Percentiles rank a stretch among this genome's conserved stretches.
These are phyloP conservation scores for Oostethus manadensis DNA, from an alignment of 2,113 vertebrate genomes.

Conservation along the genomic window DNA sequence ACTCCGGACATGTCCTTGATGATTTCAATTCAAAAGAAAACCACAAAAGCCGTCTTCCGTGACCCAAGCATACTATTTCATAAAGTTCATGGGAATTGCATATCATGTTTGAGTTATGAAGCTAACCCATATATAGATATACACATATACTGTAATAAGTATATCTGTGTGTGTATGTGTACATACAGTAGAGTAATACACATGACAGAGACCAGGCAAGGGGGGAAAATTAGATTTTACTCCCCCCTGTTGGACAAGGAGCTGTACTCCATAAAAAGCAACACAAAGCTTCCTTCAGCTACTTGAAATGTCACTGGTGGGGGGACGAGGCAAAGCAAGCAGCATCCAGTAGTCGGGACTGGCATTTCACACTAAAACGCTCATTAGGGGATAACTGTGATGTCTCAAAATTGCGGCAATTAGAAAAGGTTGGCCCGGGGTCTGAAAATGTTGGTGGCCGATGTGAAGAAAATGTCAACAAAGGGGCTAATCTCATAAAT, in stretches of 20 bases:
- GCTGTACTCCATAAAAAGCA: slow-evolving; percentile 3
- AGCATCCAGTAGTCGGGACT: slow-evolving; percentile 48
- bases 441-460: slow-evolving; percentile 22
- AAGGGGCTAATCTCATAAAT: slow-evolving; percentile 40
- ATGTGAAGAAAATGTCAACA: slow-evolving; percentile 54
- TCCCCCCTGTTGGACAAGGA: slow-evolving; percentile 49
- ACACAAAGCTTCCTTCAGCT: slow-evolving; percentile 36
- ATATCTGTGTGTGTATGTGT: too few relatives aligned
- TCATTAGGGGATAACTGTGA: slow-evolving; percentile 60
- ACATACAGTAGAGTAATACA: not conserved
- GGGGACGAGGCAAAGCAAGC: slow-evolving; percentile 6
- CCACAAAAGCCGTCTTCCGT: too few relatives aligned
- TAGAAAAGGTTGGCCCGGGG: slow-evolving; percentile 51
- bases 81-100: too few relatives aligned
- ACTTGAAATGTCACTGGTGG: slow-evolving; percentile 47
- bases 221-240: slow-evolving; percentile 1
- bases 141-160: too few relatives aligned
- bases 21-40: too few relatives aligned
- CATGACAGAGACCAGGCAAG: not conserved
- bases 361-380: slow-evolving; percentile 65
- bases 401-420: slow-evolving; percentile 66
- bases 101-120: too few relatives aligned
- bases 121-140: too few relatives aligned
- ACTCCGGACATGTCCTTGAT: too few relatives aligned
- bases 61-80: too few relatives aligned